Evolutionary conservation across 2,113 vertebrate genomes (phyloP), one percentile per base, ranked within the genome.

Genomic region (Hemiprocne comata): DNA sequence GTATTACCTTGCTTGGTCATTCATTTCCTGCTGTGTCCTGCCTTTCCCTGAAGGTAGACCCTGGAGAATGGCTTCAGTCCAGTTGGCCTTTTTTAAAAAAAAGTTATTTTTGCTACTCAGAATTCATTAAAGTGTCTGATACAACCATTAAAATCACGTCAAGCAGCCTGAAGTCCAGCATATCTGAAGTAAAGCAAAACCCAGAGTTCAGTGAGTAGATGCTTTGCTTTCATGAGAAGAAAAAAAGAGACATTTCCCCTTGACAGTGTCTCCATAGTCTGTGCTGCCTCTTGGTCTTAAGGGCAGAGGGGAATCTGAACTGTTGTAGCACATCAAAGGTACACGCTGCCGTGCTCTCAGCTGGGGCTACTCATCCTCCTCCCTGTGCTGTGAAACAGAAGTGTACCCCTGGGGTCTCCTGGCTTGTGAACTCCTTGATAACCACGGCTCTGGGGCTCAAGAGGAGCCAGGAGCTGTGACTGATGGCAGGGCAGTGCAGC

Each of bases 251-350:
- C 4, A 29, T 50, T 80, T 61, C n/a, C 31, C 36, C 31, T 42
- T 4, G 2, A 1, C 2, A 12, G 1, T 7, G 12, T 38, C 40
- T 61, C 24, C 50, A 2, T 36, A 31, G 54, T 26, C 58, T 29
- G 44, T 50, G 78, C 70, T 79, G 66, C 40, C 85, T 44, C 50
- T 40, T 34, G 62, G n/a, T 29, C 65, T 19, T 54, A 38, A 76
- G 38, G 62, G 23, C 33, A 23, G 74, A 71, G 54, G 31, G 33
- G 13, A 48, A 13, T 23, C 55, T 34, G 29, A 79, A 11, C 34
- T 40, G 29, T 8, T n/a, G 44, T 14, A 4, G 23, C 44, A 10
- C 46, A 24, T 11, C 50, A 14, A 3, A 26, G 36, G 28, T 25
- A 15, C 4, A 36, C 7, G 2, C 55, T 44, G 71, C 61, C 20